Evolutionary conservation across 1,140 invertebrate genomes (phyloP), one percentile per base, ranked within the genome.

Genomic region (Bombus superbus): DNA sequence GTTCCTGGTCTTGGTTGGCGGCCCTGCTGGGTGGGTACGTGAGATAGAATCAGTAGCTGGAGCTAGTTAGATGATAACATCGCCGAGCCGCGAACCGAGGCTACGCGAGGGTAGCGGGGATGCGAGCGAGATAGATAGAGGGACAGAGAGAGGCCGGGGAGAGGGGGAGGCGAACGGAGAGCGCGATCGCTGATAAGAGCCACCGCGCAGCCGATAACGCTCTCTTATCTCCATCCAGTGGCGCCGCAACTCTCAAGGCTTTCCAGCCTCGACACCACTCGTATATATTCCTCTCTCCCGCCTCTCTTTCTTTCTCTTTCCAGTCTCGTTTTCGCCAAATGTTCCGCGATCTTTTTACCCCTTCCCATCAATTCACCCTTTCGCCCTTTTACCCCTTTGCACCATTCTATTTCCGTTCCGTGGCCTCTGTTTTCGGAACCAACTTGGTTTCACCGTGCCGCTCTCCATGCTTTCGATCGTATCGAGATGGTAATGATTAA

Each of bases 1-100:
- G 93, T 88, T 92, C 93, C 93, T 94, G 94, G 92, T 86, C 88
- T 87, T 88, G 88, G 87, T 92, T 92, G 93, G 92, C 93, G 93
- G 92, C 93, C 93, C 93, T 93, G 93, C 85, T 92, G 93, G 94
- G 93, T 94, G 93, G 93, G 93, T 94, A 94, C 91, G 90, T 91
- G 89, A 95, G 94, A 95, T 95, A 95, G 92, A 95, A 95, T 95
- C 95, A 93, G 95, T 95, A 94, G 94, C 94, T 94, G 95, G 94
- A 95, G 95, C 95, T 95, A 95, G 94, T 95, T 95, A 95, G 93
- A 93, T 91, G 95, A 95, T 95, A 95, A 90, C 89, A 95, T 95
- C 94, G 93, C 90, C 86, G 92, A 93, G 93, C 92, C 92, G 94
- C 93, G 93, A 93, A 91, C 88, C 92, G 90, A 93, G 93, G 94